Base-by-base conservation (phyloP, 2,797 vertebrate species). In the Morelia viridis region DNA sequence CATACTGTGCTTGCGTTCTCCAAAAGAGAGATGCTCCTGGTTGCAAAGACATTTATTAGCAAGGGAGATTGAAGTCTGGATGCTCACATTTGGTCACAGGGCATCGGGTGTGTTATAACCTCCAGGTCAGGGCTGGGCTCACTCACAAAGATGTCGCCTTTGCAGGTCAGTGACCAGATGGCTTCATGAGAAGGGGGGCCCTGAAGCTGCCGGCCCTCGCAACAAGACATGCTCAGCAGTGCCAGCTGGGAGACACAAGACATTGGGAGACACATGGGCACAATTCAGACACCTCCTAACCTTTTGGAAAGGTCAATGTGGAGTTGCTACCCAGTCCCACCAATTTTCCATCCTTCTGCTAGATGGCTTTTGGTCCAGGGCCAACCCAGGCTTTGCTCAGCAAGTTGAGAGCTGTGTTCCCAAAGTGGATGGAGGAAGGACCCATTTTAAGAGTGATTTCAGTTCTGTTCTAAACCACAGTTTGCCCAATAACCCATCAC, bases 111-210 rank as follows among this genome's bases (percentile, higher is more conserved):
- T 15, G 98, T 97, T 0, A 95, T 92, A 0, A 97, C 98, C 97
- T 99, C 99, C 96, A 99, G 97, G 83, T 96, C 97, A 1, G 98
- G 96, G 56, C 97, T 97, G 8, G 99, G 98, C 95, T 99, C 99
- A 19, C 99, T 99, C 92, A 99, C 98, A 86, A 99, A 99, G 97
- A 99, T 95, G 97, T 99, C 99, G 61, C 99, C 99, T 97, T 99
- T 99, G 96, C 99, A 99, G 93, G 99, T 99, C 92, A 98, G 91
- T 0, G 99, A 99, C 99, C 99, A 99, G 97, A 99, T 98, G 96
- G 99, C 99, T 92, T 99, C 98, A 24, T 97, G 98, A 91, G 98
- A 99, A 0, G 99, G 99, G 86, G 98, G 98, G 80, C 98, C 98
- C 0, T 98, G 98, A 95, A 99, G 97, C 90, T 97, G 97, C 91